Evolutionary conservation across 2,797 vertebrate species (phyloP), one percentile per base, ranked within the genome.

Genomic region (Ctenosaura bakeri): DNA sequence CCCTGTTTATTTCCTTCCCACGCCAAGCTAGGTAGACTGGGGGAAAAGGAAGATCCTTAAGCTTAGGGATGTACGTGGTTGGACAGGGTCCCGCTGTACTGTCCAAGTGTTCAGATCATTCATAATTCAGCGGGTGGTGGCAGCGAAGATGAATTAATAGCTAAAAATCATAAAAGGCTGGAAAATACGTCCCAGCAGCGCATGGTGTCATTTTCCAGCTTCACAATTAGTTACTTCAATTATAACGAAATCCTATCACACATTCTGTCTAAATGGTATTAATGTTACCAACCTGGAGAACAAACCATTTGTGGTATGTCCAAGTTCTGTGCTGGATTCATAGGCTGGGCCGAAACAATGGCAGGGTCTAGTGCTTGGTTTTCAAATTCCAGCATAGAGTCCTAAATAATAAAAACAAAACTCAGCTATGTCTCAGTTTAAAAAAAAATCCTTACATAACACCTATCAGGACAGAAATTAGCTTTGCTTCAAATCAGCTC

Each of bases 371-470:
- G 97, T 3, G 98, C 97, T 93, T 99, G 99, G 90, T 98, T 98
- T 80, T 99, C 99, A 98, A 99, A 99, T 95, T 99, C 99, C 97
- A 99, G 96, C 98, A 99, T 98, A 2, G 99, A 99, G 92, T 99
- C 99, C 99, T 99, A 78, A 7, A 93, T 95, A 59, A 88, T 42
- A 62, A 92, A 89, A 38, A 91, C 24, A 92, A 79, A 80, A 93
- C 24, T 12, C 46, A 71, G 66, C 56, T 14, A 89, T 77, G 14
- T n/a, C 73, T 2, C 35, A 13, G 46, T 91, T 78, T n/a, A 0
- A 79, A 0, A 16, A 16, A 50, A 16, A 38, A 0, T 26, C 13
- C 26, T 76, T 87, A 52, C 20, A 87, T 29, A 87, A 71, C 14
- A 69, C 9, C 29, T 80, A 20, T 24, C 77, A 76, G 38, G 69